phyloP scores from a whole-genome alignment of 2,888 invertebrate species.

The Physocephala rufipes region DNA sequence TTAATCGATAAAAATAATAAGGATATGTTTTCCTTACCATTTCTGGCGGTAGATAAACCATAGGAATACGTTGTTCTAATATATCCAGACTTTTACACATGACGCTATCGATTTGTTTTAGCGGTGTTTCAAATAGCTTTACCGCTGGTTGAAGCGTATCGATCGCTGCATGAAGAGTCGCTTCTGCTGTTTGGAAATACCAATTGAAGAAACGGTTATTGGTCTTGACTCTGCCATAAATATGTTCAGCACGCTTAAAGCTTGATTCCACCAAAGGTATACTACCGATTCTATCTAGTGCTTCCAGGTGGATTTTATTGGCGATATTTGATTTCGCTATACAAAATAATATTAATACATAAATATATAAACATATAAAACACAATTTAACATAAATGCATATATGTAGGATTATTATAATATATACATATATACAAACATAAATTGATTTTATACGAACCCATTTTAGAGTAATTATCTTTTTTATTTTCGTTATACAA shows the following conservation, averaged over 20 bases:
- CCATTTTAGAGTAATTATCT: slow-evolving; percentile 43
- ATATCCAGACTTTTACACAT: slow-evolving; percentile 85
- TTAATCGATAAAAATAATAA: too few species aligned
- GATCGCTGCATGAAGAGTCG: slow-evolving; percentile 76
- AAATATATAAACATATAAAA: neutral
- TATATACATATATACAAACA: neutral
- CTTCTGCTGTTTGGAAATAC: slow-evolving; percentile 80
- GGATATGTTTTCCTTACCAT: slow-evolving; percentile 71
- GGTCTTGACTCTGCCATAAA: slow-evolving; percentile 82
- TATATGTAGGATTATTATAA: neutral
- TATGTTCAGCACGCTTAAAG: slow-evolving; percentile 76
- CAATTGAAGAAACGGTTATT: slow-evolving; percentile 77
- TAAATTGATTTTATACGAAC: slow-evolving; percentile 43
- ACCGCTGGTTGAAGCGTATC: slow-evolving; percentile 80
- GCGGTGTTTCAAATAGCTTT: slow-evolving; percentile 76
- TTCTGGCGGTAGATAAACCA: slow-evolving; percentile 84
- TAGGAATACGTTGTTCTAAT: slow-evolving; percentile 84
- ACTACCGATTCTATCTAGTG: slow-evolving; percentile 78
- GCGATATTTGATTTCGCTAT: slow-evolving; percentile 53
- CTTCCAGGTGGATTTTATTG: slow-evolving; percentile 70
- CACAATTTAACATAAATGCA: neutral
- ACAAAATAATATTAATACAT: neutral
- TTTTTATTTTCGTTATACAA: neutral
- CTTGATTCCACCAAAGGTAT: slow-evolving; percentile 86
- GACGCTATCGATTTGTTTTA: slow-evolving; percentile 77